Base-by-base conservation (phyloP, 2,797 vertebrate genomes). In the Glyptemys insculpta region DNA sequence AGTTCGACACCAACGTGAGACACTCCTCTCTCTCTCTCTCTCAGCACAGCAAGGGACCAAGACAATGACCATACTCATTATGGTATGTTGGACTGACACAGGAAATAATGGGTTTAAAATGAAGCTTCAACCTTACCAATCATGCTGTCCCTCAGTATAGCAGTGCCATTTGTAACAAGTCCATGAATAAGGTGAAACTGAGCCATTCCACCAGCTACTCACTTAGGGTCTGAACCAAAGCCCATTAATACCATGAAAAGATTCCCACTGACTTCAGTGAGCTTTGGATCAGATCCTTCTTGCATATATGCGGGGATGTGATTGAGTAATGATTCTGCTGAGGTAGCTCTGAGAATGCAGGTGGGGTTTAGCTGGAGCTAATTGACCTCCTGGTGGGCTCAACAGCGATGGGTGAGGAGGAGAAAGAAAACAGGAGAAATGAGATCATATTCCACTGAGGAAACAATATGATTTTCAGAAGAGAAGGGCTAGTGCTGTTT, bases 31-130 rank as follows among this genome's bases (percentile, higher is more conserved):
- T 57, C 74, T 96, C 65, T 50, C 31, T 59, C 23, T 57, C 3
- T 34, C 52, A 93, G 44, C 86, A 50, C 21, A 90, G 90, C 37
- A 74, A 90, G 25, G 89, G 74, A 41, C 86, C 95, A 93, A 94
- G 23, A 49, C 37, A 41, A n/a, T 44, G 78, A 79, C 23, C 47
- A 86, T 83, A 85, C 88, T 94, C 88, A 87, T 59, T 31, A 59
- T 29, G 27, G 37, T 85, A 59, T 10, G 88, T 62, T 81, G 68
- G 65, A 96, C n/a, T 18, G 47, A 91, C 83, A 85, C 5, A 47
- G 86, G 85, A 93, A 95, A 68, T 90, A 91, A 89, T 68, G 79
- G 49, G 16, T 37, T 86, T 88, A 86, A 93, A 88, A 89, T 85
- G 29, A 94, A 79, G 83, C 91, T 96, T 90, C 49, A 86, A 18